A percentile compares a stretch with the other conserved stretches of the same genome.
phyloP scores from a whole-genome alignment of 2,888 invertebrate genomes.

The Phragmatobia fuliginosa region DNA sequence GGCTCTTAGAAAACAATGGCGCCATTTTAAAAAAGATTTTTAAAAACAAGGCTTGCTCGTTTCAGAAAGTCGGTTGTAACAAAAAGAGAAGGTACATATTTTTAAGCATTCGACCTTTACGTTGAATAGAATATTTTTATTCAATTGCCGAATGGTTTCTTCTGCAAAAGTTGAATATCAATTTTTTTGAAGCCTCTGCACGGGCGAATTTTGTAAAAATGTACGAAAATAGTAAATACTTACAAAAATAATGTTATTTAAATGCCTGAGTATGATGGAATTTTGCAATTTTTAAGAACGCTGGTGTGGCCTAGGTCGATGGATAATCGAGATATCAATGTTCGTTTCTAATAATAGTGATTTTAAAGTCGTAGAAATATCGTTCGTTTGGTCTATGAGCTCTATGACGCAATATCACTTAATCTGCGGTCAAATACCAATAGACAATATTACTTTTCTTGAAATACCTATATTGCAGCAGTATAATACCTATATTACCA shows the following conservation, averaged over 20 bases:
- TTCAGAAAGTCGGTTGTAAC: slow-evolving; percentile 36
- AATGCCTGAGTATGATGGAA: not conserved
- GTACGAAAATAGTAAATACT: not conserved
- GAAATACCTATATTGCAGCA: slow-evolving; percentile 36
- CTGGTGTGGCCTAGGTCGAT: not conserved
- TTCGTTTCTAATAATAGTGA: too few relatives aligned
- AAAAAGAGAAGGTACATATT: slow-evolving; percentile 47
- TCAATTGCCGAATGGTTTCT: slow-evolving; percentile 44
- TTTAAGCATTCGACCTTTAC: slow-evolving; percentile 52
- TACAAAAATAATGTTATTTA: not conserved
- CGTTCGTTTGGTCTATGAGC: too few relatives aligned
- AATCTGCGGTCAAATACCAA: not conserved
- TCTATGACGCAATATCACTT: not conserved
- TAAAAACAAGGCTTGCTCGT: slow-evolving; percentile 25
- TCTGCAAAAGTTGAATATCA: slow-evolving; percentile 15
- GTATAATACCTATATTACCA: slow-evolving; percentile 49
- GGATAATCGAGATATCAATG: not conserved
- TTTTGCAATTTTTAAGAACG: not conserved
- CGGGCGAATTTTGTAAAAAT: too few relatives aligned
- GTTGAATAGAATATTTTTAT: slow-evolving; percentile 43
- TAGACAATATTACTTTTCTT: slow-evolving; percentile 18
- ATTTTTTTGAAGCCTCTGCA: not conserved
- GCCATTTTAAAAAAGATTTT: slow-evolving; percentile 27
- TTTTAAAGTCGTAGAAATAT: too few relatives aligned
- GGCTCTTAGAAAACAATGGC: slow-evolving; percentile 11